Conservation (phyloP, 2,113 vertebrate species). For the Gobius niger region DNA sequence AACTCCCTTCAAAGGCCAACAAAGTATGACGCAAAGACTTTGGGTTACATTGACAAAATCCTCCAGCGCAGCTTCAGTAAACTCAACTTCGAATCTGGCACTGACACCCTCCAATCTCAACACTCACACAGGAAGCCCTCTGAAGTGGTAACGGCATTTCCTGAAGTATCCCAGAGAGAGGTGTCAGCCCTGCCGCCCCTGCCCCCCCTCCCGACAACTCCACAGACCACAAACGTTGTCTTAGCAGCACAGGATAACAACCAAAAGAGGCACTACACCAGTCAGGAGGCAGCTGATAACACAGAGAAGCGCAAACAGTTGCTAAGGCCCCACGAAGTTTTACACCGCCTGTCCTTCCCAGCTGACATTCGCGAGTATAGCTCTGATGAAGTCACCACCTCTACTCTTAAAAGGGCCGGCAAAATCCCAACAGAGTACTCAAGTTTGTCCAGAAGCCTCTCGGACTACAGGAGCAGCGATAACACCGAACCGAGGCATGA, state of each 20-base stretch:
- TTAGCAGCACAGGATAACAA: constrained; percentile 13
- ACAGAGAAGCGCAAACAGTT: constrained; percentile 21
- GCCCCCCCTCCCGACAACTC: constrained; percentile 3
- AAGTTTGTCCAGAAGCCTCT: constrained; percentile 22
- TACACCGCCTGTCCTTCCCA: constrained; percentile 48
- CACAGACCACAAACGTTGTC: constrained; percentile 31
- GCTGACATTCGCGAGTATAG: constrained; percentile 45
- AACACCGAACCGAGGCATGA: constrained; percentile 26
- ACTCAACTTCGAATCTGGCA: constrained; percentile 47
- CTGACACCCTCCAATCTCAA: constrained; percentile 39
- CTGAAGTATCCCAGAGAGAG: constrained; percentile 52
- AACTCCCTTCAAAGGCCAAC: constrained; percentile 40
- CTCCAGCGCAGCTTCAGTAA: constrained; percentile 77
- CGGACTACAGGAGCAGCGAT: constrained; percentile 30
- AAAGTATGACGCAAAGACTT: constrained; percentile 59
- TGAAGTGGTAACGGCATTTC: constrained; percentile 35
- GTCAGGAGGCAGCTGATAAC: constrained; percentile 42
- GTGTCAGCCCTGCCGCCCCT: constrained; percentile 1
- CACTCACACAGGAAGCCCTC: constrained; percentile 20
- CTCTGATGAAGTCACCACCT: constrained; percentile 43
- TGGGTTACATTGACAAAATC: constrained; percentile 83
- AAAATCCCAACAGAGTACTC: constrained; percentile 29
- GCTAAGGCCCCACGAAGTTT: constrained; percentile 33
- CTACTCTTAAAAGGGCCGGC: constrained; percentile 38
- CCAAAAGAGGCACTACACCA: constrained; percentile 51